These are phyloP conservation scores for Helostoma temminkii DNA, from an alignment of 2,797 vertebrate species.

Conservation along the genomic window DNA sequence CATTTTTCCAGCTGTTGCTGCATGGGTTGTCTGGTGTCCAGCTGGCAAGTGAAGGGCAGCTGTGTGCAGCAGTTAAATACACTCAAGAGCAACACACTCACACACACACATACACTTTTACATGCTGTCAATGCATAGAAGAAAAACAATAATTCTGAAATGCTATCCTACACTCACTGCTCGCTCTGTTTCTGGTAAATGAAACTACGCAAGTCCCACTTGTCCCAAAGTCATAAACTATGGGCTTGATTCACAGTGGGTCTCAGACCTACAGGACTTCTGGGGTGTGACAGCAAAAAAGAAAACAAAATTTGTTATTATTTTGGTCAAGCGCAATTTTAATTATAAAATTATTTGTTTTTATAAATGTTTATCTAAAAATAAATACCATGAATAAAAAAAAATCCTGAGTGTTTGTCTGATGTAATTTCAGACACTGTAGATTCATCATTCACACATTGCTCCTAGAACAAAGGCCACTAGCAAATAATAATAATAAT, in stretches of 20 bases:
- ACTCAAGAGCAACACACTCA: constrained; percentile 36
- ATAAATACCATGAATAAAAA: background rate
- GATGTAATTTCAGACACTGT: background rate
- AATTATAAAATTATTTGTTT: no score
- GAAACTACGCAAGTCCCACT: constrained; percentile 27
- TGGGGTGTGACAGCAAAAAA: constrained; percentile 2
- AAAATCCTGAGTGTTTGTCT: constrained; percentile 2
- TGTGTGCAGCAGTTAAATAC: constrained; percentile 73
- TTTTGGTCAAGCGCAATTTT: constrained; percentile 2
- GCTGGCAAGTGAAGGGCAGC: constrained; percentile 76
- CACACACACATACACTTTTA: constrained; percentile 32
- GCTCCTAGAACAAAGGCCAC: constrained; percentile 1
- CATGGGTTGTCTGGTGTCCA: constrained; percentile 76
- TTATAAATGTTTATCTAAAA: background rate
- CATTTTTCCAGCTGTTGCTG: constrained; percentile 80
- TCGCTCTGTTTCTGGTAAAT: constrained; percentile 47
- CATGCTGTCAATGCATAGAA: constrained; percentile 46
- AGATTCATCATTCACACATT: background rate
- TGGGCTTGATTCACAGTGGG: constrained; percentile 15
- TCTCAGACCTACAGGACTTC: constrained; percentile 6
- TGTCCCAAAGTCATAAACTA: constrained; percentile 32
- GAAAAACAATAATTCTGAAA: constrained; percentile 29
- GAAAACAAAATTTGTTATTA: constrained; percentile 12
- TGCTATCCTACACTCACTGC: constrained; percentile 19
- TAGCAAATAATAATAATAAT: constrained; percentile 2